Evolutionary conservation across 2,888 invertebrate genomes (phyloP).

Genomic region (Dynastes tityus): DNA sequence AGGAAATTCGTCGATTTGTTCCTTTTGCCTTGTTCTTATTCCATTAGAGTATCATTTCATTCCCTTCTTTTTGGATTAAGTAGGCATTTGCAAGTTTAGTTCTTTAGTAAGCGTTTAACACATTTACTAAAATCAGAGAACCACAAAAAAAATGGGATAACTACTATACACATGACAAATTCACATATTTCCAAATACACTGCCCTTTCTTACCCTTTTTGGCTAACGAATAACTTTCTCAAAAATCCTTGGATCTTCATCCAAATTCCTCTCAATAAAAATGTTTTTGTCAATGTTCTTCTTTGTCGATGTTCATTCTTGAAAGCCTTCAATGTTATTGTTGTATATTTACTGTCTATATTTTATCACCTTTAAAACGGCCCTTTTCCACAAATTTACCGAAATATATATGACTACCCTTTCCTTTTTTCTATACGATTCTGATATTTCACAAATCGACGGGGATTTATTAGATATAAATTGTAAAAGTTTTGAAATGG

Average conservation of each 20-base stretch:
- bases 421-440: constrained; percentile 42
- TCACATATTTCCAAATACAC: constrained; percentile 10
- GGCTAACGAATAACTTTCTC: constrained; percentile 49
- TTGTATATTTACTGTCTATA: neutral
- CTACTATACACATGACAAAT: neutral
- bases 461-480: constrained; percentile 6
- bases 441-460: constrained; percentile 47
- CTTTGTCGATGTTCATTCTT: constrained; percentile 32
- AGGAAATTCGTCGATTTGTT: constrained; percentile 29
- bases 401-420: too few species aligned
- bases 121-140: too few species aligned
- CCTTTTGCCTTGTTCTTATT: neutral
- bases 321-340: constrained; percentile 42
- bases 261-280: constrained; percentile 68
- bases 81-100: too few species aligned
- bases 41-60: neutral
- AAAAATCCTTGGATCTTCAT: constrained; percentile 67
- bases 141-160: too few species aligned
- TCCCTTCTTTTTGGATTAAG: neutral
- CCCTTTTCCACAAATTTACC: neutral
- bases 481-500: too few species aligned
- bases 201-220: constrained; percentile 6
- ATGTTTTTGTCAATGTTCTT: neutral
- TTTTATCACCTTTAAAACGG: constrained; percentile 10
- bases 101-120: too few species aligned